A percentile compares a stretch with the other conserved stretches of the same genome.
Conservation (phyloP, 2,888 invertebrate genomes). For the Erebia palarica region DNA sequence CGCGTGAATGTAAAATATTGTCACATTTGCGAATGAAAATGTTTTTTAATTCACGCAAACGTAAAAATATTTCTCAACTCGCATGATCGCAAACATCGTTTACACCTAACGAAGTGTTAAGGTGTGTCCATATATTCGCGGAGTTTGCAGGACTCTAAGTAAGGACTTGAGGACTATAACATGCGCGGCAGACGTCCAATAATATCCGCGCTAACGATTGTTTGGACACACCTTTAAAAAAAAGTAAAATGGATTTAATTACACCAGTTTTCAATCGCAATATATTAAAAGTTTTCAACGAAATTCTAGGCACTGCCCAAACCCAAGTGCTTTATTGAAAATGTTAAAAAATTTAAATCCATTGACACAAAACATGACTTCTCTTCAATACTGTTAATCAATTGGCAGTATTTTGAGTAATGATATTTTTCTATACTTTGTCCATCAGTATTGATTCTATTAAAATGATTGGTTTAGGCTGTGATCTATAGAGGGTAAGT, state of each 20-base stretch:
- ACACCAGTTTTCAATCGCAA: neutral
- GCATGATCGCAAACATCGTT: neutral
- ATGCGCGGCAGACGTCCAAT: no score
- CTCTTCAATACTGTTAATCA: conserved; percentile 39
- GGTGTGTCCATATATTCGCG: no score
- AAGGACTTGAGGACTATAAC: no score
- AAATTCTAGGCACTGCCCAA: conserved; percentile 38
- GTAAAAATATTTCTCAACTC: conserved; percentile 3
- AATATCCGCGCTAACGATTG: no score
- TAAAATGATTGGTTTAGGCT: neutral
- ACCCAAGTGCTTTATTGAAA: conserved; percentile 79
- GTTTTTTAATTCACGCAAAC: no score
- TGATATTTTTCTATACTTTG: neutral
- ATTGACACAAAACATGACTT: conserved; percentile 76
- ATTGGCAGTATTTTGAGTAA: conserved; percentile 22
- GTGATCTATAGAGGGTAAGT: neutral
- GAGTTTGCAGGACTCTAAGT: no score
- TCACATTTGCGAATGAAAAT: neutral
- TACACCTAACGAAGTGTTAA: neutral
- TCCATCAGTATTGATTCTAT: neutral
- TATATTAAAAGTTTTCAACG: conserved; percentile 1
- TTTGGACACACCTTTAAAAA: neutral
- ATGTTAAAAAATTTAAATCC: conserved; percentile 61
- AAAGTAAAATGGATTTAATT: neutral
- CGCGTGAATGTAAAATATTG: neutral